Percentiles rank a stretch among this genome's conserved stretches.
Conservation (phyloP, 2,888 invertebrate species). For the Andrena chrysosceles region DNA sequence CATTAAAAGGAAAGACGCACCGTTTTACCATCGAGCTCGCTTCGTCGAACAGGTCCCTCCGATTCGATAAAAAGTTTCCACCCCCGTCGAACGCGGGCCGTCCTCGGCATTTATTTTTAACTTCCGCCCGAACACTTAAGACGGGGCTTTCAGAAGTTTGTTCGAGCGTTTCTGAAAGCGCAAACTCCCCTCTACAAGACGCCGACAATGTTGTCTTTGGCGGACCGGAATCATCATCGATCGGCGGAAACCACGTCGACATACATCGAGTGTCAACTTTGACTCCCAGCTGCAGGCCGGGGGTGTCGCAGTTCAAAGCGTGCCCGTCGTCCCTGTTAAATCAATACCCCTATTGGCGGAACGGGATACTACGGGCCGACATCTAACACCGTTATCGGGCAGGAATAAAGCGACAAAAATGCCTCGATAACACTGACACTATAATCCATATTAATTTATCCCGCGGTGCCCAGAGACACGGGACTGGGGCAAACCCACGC, state of each 20-base stretch:
- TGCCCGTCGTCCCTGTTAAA: conserved; percentile 57
- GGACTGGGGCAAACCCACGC: not conserved
- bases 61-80: conserved; percentile 36
- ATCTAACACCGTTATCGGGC: conserved; percentile 37
- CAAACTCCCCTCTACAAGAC: not conserved
- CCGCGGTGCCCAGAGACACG: not conserved
- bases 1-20: conserved; percentile 14
- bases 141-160: conserved; percentile 40
- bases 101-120: conserved; percentile 45
- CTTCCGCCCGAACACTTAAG: conserved; percentile 36
- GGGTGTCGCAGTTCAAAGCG: conserved; percentile 64
- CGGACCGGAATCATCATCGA: conserved; percentile 8
- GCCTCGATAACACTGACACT: not conserved
- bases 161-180: conserved; percentile 13
- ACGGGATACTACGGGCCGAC: conserved; percentile 30
- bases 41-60: not conserved
- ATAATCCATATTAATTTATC: conserved; percentile 28
- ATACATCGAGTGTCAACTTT: conserved; percentile 45
- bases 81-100: not conserved
- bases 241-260: conserved; percentile 9
- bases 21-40: conserved; percentile 21
- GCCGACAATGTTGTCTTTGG: conserved; percentile 19
- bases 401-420: conserved; percentile 44
- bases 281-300: conserved; percentile 44
- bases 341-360: conserved; percentile 60